These are phyloP conservation scores for Zygothrica quintamaculata DNA, from an alignment of 2,888 invertebrate species.

Conservation along the genomic window DNA sequence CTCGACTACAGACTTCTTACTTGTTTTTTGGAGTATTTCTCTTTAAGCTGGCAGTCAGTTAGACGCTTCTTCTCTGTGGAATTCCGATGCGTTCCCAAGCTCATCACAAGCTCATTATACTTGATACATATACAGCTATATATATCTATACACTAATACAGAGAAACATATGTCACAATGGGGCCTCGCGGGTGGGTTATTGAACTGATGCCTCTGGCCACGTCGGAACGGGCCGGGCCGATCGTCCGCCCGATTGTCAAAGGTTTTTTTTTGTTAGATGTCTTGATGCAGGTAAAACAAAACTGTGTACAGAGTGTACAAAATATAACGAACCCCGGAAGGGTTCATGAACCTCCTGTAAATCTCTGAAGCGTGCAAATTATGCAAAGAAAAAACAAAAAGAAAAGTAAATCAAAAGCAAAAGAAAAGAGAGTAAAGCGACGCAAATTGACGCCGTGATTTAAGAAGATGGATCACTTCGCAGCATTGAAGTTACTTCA, in stretches of 20 bases:
- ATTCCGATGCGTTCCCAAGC: slow-evolving; percentile 29
- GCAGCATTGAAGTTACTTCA: slow-evolving; percentile 19
- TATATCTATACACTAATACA: neutral
- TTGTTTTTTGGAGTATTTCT: too few relatives aligned
- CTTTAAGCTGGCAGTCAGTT: neutral
- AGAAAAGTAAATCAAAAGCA: slow-evolving; percentile 8
- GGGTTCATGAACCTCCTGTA: slow-evolving; percentile 53
- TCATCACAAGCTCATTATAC: slow-evolving; percentile 52
- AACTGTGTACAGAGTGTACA: slow-evolving; percentile 4
- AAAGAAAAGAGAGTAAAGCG: slow-evolving; percentile 20
- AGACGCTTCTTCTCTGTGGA: slow-evolving; percentile 11
- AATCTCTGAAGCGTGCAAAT: slow-evolving; percentile 71
- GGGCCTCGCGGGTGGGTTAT: slow-evolving; percentile 33
- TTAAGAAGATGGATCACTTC: slow-evolving; percentile 44
- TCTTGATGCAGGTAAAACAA: slow-evolving; percentile 34
- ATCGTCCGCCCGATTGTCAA: slow-evolving; percentile 40
- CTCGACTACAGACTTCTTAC: too few relatives aligned
- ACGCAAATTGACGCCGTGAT: slow-evolving; percentile 51
- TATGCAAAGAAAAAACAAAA: slow-evolving; percentile 57
- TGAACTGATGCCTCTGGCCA: slow-evolving; percentile 39
- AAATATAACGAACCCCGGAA: slow-evolving; percentile 35
- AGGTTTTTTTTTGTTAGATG: slow-evolving; percentile 47
- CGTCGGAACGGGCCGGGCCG: too few relatives aligned
- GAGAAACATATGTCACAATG: slow-evolving; percentile 35
- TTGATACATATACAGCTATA: slow-evolving; percentile 1